Conservation (phyloP, 2,797 vertebrate species). For the Carcharodon carcharias region DNA sequence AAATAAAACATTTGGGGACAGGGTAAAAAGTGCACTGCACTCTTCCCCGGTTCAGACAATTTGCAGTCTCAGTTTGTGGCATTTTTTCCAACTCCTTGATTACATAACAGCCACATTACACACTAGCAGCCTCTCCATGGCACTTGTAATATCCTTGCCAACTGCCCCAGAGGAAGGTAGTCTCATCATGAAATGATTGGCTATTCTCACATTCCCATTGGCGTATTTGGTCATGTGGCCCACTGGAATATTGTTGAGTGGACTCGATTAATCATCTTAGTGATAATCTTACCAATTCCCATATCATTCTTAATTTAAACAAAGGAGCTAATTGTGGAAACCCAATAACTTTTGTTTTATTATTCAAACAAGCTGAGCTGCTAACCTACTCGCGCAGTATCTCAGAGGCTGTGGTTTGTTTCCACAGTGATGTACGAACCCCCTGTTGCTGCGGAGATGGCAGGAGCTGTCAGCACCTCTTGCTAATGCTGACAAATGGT, state of each 20-base stretch:
- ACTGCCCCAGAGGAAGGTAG: background rate
- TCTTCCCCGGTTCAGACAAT: background rate
- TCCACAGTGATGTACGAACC: conserved; percentile 5
- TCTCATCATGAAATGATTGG: conserved; percentile 31
- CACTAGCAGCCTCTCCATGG: background rate
- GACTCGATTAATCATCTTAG: background rate
- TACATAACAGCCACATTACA: background rate
- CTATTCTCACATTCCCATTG: background rate
- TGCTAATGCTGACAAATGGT: conserved; percentile 86
- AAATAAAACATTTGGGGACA: background rate
- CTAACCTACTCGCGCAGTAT: background rate
- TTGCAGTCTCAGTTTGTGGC: too few species aligned
- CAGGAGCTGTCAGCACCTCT: conserved; percentile 75
- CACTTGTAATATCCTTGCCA: background rate
- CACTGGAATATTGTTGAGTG: background rate
- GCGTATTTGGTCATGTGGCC: background rate
- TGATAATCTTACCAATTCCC: background rate
- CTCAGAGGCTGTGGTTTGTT: background rate
- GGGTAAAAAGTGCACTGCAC: background rate
- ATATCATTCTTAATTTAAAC: background rate
- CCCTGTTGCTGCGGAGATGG: conserved; percentile 66
- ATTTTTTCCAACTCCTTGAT: background rate
- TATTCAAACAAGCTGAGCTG: conserved; percentile 9
- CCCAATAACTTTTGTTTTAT: conserved; percentile 34
- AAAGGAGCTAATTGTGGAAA: conserved; percentile 26